Evolutionary conservation across 2,888 invertebrate species (phyloP), one percentile per base, ranked within the genome.

Genomic region (Rhogogaster chlorosoma): DNA sequence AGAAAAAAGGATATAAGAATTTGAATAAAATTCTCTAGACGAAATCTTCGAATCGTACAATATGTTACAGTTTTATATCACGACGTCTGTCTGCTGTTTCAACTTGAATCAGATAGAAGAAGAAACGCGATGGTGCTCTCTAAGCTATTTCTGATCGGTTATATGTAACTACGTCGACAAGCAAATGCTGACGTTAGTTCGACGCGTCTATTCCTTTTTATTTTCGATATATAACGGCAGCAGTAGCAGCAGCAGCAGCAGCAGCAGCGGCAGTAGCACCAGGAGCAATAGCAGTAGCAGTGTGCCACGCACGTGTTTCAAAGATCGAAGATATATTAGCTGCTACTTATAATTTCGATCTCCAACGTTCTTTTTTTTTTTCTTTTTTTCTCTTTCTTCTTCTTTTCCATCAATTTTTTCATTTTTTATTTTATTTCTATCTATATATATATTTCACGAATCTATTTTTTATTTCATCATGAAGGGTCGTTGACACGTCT

Each of bases 91-190:
- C 70, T 61, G 61, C 70, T 70, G 49, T 1, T 61, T 61, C 26
- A 38, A 61, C 22, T 57, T 61, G 61, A 61, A 80, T 80, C 57
- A 38, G 80, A 78, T 10, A 42, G 42, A 42, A 45, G 45, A 45
- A 73, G 42, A 22, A 73, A 4, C 38, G 26, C n/a, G 42, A 22
- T 12, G 49, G 57, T 80, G 78, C 32, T 53, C 49, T 32, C 26
- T 53, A 57, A 61, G 32, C 80, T 80, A 80, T 80, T 80, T 80
- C 80, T 80, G 80, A 61, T 80, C 80, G 26, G 61, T n/a, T 49
- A 32, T 53, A 53, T n/a, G 36, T 36, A 32, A 6, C 78, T 18
- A 29, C 78, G 53, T 57, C 78, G 78, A 57, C 57, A 32, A 61
- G 80, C 36, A 22, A 57, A 80, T 22, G 61, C 42, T 73, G 71